Evolutionary conservation across 2,888 invertebrate genomes (phyloP).

Genomic region (Cantharis nigra): DNA sequence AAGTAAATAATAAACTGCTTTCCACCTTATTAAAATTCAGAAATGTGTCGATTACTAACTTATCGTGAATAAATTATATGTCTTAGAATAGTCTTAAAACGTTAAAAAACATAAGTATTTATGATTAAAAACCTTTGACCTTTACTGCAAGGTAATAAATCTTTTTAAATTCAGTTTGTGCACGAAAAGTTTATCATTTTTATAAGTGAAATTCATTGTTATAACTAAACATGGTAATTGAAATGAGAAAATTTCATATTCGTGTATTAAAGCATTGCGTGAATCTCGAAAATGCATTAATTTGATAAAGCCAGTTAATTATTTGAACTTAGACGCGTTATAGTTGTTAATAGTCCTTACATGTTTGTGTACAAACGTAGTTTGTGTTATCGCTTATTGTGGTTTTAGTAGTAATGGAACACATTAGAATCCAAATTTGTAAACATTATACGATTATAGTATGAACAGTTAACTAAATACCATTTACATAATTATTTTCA

Average conservation of each 20-base stretch:
- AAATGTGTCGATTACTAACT: too few species aligned
- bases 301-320: slow-evolving; percentile 1
- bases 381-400: background rate
- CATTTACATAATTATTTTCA: background rate
- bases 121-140: too few species aligned
- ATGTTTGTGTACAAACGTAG: slow-evolving; percentile 3
- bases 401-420: slow-evolving; percentile 3
- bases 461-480: background rate
- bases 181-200: background rate
- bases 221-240: background rate
- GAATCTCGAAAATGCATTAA: background rate
- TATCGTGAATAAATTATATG: too few species aligned
- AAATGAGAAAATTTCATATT: background rate
- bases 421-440: slow-evolving; percentile 3
- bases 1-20: too few species aligned
- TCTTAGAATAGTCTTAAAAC: too few species aligned
- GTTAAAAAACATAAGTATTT: too few species aligned
- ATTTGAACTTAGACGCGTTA: background rate
- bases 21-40: too few species aligned
- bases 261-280: background rate
- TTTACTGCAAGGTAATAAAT: too few species aligned
- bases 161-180: background rate
- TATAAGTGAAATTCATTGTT: background rate
- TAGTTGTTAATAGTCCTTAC: slow-evolving; percentile 4
- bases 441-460: background rate